Evolutionary conservation across 2,113 vertebrate genomes (phyloP).

Genomic region (Typhlomys cinereus): DNA sequence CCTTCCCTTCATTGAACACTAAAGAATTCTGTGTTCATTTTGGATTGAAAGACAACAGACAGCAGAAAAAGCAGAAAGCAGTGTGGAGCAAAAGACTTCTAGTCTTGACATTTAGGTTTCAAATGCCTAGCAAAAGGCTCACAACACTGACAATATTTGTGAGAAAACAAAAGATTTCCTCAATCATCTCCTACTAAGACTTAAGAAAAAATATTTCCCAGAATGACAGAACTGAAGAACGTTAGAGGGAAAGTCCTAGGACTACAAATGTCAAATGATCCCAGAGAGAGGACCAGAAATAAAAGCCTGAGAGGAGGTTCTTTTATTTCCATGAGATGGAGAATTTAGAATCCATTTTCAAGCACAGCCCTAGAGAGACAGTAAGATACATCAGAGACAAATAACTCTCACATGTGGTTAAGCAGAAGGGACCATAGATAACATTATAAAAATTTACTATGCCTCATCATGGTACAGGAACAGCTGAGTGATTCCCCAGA

Average conservation of each 20-base stretch:
- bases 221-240: conserved; percentile 27
- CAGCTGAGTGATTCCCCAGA: not conserved
- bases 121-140: conserved; percentile 48
- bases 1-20: conserved; percentile 29
- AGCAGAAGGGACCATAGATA: not conserved
- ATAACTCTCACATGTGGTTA: not conserved
- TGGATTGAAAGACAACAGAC: conserved; percentile 43
- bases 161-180: conserved; percentile 41
- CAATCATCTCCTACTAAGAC: not conserved
- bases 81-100: conserved; percentile 47
- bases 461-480: not conserved
- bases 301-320: conserved; percentile 18
- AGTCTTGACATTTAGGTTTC: conserved; percentile 49
- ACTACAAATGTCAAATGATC: conserved; percentile 37
- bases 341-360: conserved; percentile 17
- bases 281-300: not conserved
- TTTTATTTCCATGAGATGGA: not conserved
- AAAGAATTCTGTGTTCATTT: conserved; percentile 53
- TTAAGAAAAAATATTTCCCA: conserved; percentile 4
- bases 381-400: not conserved
- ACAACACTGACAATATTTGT: conserved; percentile 19
- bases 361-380: not conserved
- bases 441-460: conserved; percentile 15
- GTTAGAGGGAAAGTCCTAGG: not conserved
- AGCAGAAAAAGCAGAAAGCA: conserved; percentile 53